Base-by-base conservation (phyloP, 30 jellyfish, hydroid and myxozoan genomes). In the Pelagia noctiluca region DNA sequence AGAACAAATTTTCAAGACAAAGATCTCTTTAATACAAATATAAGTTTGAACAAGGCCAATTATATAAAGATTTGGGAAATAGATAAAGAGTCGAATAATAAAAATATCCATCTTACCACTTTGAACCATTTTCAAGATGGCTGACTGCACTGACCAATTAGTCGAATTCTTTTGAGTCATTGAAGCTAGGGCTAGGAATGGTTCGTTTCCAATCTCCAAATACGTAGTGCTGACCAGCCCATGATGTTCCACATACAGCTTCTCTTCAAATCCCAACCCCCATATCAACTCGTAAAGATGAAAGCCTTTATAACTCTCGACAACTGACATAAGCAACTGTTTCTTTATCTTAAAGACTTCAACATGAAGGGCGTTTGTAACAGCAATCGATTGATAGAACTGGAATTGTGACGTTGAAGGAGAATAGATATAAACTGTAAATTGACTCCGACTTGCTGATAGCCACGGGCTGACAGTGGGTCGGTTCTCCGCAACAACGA, bases 201-300 rank as follows among this genome's bases (percentile, higher is more conserved):
- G 68, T 52, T 52, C 28, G 21, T 52, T 52, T 30, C 21, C 30
- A 52, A 52, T 52, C 68, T 52, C 26, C 30, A 52, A 52, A 52
- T 3, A 52, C 68, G 68, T 52, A 25, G 68, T 52, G 21, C 68
- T 52, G 28, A 52, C 30, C 21, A 52, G 68, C 28, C 68, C 68
- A 52, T 52, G 68, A 30, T 52, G 68, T 19, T 52, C 68, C 4
- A 52, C 4, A 10, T 3, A 25, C 68, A 52, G 12, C 26, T 4
- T 4, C 7, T 52, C 16, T 30, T 52, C 26, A 30, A 52, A 52
- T 5, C 68, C 68, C 16, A 52, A 10, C 4, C 26, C 26, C 4
- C 26, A 10, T 52, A 4, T 8, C 30, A 3, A 52, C 26, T 52
- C 68, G 26, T 52, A 52, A 30, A 52, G 16, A 10, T 3, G 16